phyloP scores from a whole-genome alignment of 2,113 vertebrate genomes.

The Macquaria ambigua region DNA sequence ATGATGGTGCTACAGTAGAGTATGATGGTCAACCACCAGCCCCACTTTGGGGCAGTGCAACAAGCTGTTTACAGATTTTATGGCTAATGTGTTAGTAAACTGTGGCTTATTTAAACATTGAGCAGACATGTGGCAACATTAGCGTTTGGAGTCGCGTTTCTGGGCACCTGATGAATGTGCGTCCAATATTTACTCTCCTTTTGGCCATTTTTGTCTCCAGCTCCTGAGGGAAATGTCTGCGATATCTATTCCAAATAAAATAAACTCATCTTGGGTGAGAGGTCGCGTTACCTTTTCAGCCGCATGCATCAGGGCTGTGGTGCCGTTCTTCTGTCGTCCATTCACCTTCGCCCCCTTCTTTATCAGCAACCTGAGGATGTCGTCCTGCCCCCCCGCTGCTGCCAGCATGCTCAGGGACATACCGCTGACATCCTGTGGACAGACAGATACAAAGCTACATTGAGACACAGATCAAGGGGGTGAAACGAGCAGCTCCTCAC shows the following conservation, averaged over 20 bases:
- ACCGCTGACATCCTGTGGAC: slow-evolving; percentile 91
- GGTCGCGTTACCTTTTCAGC: slow-evolving; percentile 91
- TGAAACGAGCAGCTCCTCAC: neutral
- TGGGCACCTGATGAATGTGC: too few species aligned
- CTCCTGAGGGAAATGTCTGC: neutral
- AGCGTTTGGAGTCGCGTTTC: too few species aligned
- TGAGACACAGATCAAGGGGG: neutral
- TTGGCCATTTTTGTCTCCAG: neutral
- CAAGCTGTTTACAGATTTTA: neutral
- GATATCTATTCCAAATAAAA: neutral
- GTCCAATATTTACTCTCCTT: neutral
- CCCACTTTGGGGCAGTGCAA: neutral
- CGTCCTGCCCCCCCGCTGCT: slow-evolving; percentile 95
- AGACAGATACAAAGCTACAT: neutral
- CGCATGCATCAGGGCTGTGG: slow-evolving; percentile 95
- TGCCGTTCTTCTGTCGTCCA: slow-evolving; percentile 93
- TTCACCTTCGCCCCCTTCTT: slow-evolving; percentile 95
- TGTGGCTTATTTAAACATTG: neutral
- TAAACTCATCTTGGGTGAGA: neutral
- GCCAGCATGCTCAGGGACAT: slow-evolving; percentile 97
- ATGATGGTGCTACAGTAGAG: neutral
- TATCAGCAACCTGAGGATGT: slow-evolving; percentile 93
- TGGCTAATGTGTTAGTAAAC: neutral
- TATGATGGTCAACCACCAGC: neutral
- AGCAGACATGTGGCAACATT: too few species aligned